Percentiles rank a stretch among this genome's conserved stretches.
Conservation (phyloP, 2,113 vertebrate genomes). For the Antennarius striatus region DNA sequence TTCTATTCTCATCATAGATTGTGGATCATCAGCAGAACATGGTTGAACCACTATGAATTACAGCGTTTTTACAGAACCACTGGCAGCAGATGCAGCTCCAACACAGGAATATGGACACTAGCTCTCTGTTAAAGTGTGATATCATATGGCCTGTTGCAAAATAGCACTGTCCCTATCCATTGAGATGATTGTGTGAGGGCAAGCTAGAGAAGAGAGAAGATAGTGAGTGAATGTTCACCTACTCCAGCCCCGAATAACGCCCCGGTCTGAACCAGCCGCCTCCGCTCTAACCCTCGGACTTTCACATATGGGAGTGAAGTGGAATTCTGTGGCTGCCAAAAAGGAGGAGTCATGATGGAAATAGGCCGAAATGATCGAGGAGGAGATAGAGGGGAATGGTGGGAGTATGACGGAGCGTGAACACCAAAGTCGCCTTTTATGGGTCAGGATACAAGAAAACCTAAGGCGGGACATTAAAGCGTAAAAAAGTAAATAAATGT, state of each 20-base stretch:
- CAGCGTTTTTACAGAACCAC: conserved; percentile 72
- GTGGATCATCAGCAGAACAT: conserved; percentile 74
- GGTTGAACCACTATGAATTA: conserved; percentile 73
- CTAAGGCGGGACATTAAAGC: background rate
- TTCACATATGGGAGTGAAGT: conserved; percentile 75
- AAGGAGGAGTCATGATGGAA: conserved; percentile 73
- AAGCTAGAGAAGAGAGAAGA: conserved; percentile 13
- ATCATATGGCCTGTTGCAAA: conserved; percentile 68
- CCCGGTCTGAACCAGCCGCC: conserved; percentile 65
- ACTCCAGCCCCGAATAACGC: conserved; percentile 68
- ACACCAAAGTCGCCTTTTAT: conserved; percentile 33
- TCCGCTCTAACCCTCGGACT: conserved; percentile 70
- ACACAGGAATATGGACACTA: conserved; percentile 75
- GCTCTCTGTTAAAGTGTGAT: conserved; percentile 75
- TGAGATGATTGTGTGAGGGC: conserved; percentile 60
- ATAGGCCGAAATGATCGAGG: conserved; percentile 75
- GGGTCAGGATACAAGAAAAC: conserved; percentile 43
- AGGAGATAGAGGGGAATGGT: conserved; percentile 47
- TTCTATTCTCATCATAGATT: conserved; percentile 77
- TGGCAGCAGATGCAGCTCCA: conserved; percentile 64
- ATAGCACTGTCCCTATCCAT: conserved; percentile 69
- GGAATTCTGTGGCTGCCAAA: conserved; percentile 67
- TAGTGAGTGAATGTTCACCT: conserved; percentile 60
- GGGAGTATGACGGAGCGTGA: conserved; percentile 40
- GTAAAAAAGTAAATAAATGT: conserved; percentile 35